Evolutionary conservation across 2,797 vertebrate species (phyloP).

Genomic region (Gallinago solitaria): DNA sequence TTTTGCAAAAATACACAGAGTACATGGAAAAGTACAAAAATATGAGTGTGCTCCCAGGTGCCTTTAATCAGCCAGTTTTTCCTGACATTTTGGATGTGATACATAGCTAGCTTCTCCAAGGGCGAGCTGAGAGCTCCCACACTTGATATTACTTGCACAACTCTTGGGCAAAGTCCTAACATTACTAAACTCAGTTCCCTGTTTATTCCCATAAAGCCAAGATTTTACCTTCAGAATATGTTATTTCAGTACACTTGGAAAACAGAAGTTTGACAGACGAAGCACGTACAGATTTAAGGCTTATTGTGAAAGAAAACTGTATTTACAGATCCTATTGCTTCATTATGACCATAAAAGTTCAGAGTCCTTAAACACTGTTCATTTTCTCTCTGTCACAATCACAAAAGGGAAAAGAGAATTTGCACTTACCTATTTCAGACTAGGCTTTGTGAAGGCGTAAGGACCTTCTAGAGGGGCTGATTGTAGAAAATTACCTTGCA

Average conservation of each 20-base stretch:
- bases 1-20: not conserved
- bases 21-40: not conserved
- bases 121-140: not conserved
- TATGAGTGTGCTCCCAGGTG: not conserved
- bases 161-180: not conserved
- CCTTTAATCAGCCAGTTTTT: slow-evolving; percentile 38
- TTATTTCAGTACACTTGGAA: not conserved
- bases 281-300: not conserved
- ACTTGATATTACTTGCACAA: not conserved
- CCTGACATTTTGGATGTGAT: not conserved
- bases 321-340: slow-evolving; percentile 9
- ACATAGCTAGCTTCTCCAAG: not conserved
- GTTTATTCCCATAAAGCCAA: not conserved
- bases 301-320: not conserved
- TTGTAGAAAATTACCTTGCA: slow-evolving; percentile 34
- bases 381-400: not conserved
- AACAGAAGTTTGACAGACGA: not conserved
- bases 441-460: not conserved
- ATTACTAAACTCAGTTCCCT: not conserved
- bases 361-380: not conserved
- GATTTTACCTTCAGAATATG: not conserved
- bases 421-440: not conserved
- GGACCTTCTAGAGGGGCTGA: not conserved
- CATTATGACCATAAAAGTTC: not conserved
- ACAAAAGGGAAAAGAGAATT: not conserved